phyloP scores from a whole-genome alignment of 2,113 vertebrate species.

The Elanoides forficatus region DNA sequence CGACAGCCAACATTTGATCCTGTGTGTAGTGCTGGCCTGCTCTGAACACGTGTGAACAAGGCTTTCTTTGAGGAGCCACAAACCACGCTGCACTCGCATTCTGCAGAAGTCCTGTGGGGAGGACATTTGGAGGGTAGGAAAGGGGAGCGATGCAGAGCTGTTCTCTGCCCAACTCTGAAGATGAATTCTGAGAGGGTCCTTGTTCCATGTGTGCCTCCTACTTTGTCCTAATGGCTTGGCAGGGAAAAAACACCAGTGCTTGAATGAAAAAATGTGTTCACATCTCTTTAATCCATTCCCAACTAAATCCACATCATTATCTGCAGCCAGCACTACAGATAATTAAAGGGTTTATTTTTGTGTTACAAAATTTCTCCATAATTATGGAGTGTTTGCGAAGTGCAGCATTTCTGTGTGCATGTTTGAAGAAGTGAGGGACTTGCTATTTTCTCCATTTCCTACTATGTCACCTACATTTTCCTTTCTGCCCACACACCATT shows the following conservation, averaged over 20 bases:
- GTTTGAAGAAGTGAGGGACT: conserved; percentile 26
- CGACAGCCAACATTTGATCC: background rate
- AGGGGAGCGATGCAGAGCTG: rapidly evolving
- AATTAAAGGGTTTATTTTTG: conserved; percentile 65
- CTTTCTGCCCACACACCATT: background rate
- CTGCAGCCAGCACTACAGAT: conserved; percentile 21
- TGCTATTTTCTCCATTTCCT: background rate
- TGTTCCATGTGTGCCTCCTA: background rate
- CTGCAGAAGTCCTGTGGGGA: rapidly evolving
- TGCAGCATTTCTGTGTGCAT: background rate
- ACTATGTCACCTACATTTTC: background rate
- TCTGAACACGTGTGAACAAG: background rate
- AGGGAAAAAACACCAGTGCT: background rate
- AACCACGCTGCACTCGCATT: background rate
- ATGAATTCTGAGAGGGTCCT: background rate
- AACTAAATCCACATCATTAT: conserved; percentile 47
- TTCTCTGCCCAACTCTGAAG: background rate
- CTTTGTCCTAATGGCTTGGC: background rate
- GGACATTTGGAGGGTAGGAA: background rate
- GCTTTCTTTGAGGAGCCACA: background rate
- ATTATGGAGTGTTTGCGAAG: conserved; percentile 52
- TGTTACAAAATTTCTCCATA: conserved; percentile 41
- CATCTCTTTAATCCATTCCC: conserved; percentile 45
- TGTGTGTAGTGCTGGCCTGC: background rate
- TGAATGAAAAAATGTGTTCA: conserved; percentile 32